phyloP scores from a whole-genome alignment of 2,888 invertebrate genomes.

The Synanthedon vespiformis region DNA sequence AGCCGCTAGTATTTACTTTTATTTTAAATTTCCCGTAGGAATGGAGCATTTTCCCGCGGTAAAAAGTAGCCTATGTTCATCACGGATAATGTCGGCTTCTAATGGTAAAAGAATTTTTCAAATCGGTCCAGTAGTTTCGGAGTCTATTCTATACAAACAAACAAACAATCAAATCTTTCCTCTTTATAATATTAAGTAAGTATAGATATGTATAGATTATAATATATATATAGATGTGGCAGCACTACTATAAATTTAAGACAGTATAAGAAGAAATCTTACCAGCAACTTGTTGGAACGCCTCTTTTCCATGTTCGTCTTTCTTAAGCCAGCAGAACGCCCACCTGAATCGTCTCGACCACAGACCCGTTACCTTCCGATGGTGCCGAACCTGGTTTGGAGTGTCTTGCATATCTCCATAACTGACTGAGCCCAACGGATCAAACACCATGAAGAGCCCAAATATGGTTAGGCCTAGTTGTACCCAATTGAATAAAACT shows the following conservation, averaged over 20 bases:
- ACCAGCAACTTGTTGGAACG: constrained; percentile 85
- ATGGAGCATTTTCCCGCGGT: too few relatives aligned
- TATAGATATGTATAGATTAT: too few relatives aligned
- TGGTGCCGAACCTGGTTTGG: constrained; percentile 76
- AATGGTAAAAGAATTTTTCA: too few relatives aligned
- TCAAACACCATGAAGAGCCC: constrained; percentile 85
- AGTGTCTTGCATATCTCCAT: constrained; percentile 73
- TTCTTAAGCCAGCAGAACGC: constrained; percentile 80
- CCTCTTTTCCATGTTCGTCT: constrained; percentile 82
- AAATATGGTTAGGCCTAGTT: constrained; percentile 79
- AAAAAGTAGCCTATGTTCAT: too few relatives aligned
- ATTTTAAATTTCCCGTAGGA: too few relatives aligned
- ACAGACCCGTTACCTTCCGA: constrained; percentile 77
- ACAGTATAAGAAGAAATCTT: constrained; percentile 10
- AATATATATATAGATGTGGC: too few relatives aligned
- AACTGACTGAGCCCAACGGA: constrained; percentile 78
- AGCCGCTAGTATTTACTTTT: too few relatives aligned
- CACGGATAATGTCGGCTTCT: too few relatives aligned
- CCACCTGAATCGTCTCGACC: constrained; percentile 81
- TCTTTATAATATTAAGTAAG: too few relatives aligned
- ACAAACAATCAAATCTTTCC: too few relatives aligned
- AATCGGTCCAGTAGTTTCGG: too few relatives aligned
- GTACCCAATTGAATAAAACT: constrained; percentile 85
- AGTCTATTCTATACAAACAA: too few relatives aligned
- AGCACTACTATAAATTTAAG: not conserved